A percentile compares a stretch with the other conserved stretches of the same genome.
Evolutionary conservation across 2,888 invertebrate species (phyloP).

Genomic region (Allacma fusca): DNA sequence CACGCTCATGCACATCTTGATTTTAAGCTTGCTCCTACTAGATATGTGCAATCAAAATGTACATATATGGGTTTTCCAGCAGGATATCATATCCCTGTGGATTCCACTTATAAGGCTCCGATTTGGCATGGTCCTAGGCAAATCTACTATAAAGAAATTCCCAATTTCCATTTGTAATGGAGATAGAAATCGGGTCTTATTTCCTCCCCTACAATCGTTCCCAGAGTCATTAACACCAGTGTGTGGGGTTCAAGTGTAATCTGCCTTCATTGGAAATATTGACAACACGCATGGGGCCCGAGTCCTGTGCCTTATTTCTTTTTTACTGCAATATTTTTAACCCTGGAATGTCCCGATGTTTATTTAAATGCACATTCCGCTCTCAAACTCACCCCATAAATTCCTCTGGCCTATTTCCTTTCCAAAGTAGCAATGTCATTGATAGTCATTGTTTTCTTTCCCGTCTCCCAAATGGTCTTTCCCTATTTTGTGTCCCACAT

Average conservation of each 20-base stretch:
- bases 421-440: background rate
- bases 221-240: slow-evolving; percentile 2
- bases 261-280: slow-evolving; percentile 6
- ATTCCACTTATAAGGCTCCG: too few species aligned
- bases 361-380: too few species aligned
- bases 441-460: background rate
- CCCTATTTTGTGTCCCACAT: too few species aligned
- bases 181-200: slow-evolving; percentile 5
- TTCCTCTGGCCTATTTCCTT: background rate
- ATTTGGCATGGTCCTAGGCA: too few species aligned
- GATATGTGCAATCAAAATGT: too few species aligned
- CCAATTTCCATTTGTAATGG: background rate
- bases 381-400: too few species aligned
- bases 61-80: too few species aligned
- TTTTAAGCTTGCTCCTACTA: too few species aligned
- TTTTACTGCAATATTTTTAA: too few species aligned
- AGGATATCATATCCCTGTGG: too few species aligned
- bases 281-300: background rate
- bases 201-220: background rate
- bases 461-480: too few species aligned
- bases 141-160: background rate
- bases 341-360: too few species aligned
- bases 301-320: background rate
- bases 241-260: background rate
- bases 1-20: background rate